These are phyloP conservation scores for Hyperoplus lanceolatus DNA, from an alignment of 2,797 vertebrate species.

Conservation along the genomic window DNA sequence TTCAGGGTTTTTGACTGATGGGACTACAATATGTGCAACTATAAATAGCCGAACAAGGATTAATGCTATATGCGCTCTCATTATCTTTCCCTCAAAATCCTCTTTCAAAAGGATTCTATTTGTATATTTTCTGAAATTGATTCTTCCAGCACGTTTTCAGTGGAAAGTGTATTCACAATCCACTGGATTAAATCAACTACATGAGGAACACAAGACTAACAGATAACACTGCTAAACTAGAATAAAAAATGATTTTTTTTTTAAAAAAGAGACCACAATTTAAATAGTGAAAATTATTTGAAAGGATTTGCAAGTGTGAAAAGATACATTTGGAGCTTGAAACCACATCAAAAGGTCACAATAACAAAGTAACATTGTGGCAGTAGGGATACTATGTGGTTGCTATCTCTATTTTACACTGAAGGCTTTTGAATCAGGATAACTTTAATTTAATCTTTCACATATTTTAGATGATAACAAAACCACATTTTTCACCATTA, in stretches of 20 bases:
- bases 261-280: background rate
- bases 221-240: background rate
- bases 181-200: background rate
- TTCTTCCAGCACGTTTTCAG: no score
- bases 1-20: background rate
- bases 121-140: conserved; percentile 1
- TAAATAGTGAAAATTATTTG: background rate
- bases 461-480: background rate
- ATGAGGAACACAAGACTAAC: background rate
- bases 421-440: background rate
- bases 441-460: background rate
- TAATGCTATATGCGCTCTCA: conserved; percentile 1
- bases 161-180: background rate
- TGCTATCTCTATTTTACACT: background rate
- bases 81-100: background rate
- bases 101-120: background rate
- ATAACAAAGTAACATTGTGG: background rate
- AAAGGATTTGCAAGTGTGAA: background rate
- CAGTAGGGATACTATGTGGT: background rate
- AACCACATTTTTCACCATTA: background rate
- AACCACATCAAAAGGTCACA: background rate
- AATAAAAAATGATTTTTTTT: background rate
- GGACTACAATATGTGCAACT: background rate
- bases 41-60: background rate
- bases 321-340: background rate